phyloP scores from a whole-genome alignment of 2,113 vertebrate genomes.

The Xiphorhynchus elegans region DNA sequence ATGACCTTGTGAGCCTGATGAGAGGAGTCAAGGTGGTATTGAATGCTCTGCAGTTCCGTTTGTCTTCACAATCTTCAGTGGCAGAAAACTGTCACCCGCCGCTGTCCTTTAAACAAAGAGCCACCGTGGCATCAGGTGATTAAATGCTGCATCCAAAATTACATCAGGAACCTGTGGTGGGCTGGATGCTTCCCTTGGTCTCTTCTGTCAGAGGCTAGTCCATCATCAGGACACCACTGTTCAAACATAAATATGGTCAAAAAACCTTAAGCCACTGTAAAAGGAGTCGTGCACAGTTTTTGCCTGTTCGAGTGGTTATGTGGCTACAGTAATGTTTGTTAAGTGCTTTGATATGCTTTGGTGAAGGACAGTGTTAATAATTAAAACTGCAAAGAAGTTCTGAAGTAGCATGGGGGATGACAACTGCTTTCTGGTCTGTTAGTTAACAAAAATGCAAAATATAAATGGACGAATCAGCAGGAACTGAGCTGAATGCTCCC shows the following conservation, averaged over 20 bases:
- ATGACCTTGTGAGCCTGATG: not conserved
- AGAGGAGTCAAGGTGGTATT: not conserved
- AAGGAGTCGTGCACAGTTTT: not conserved
- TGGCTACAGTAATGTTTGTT: conserved; percentile 46
- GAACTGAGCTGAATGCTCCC: not conserved
- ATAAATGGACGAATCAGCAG: conserved; percentile 34
- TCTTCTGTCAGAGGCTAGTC: not conserved
- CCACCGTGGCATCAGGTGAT: not conserved
- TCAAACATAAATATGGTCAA: not conserved
- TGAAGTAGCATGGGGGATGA: not conserved
- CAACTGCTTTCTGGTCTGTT: conserved; percentile 50
- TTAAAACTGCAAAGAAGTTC: conserved; percentile 56
- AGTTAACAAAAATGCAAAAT: conserved; percentile 57
- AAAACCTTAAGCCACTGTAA: not conserved
- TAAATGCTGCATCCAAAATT: not conserved
- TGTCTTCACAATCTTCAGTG: not conserved
- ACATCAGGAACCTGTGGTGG: conserved; percentile 7
- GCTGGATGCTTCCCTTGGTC: not conserved
- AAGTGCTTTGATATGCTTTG: conserved; percentile 42
- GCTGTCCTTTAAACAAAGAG: not conserved
- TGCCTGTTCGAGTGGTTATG: not conserved
- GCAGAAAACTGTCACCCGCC: not conserved
- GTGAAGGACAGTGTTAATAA: conserved; percentile 56
- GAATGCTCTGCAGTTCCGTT: not conserved
- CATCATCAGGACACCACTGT: not conserved